Base-by-base conservation (phyloP, 2,797 vertebrate genomes). In the Fistularia tabacaria region DNA sequence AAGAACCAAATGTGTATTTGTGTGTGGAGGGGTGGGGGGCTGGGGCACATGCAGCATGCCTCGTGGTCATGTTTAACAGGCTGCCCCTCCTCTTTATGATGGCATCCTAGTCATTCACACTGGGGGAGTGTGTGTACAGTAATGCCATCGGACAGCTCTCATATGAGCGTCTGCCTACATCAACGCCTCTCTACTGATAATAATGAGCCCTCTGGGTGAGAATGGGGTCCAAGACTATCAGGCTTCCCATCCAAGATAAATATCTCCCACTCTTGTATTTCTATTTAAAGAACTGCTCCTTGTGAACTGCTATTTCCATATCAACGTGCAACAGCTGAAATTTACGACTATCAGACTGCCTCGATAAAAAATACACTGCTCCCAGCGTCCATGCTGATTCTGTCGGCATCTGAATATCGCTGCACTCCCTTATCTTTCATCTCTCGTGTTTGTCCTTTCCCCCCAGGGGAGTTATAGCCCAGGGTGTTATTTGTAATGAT, bases 131-230 rank as follows among this genome's bases (percentile, higher is more conserved):
- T 80, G 74, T 71, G 73, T 69, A 71, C 72, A 61, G 92, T 95
- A 94, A 97, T 95, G 90, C 85, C 87, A 90, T 90, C 73, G 83
- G 91, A 92, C 90, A 88, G 90, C 85, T 84, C 58, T 62, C 87
- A 90, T 92, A 94, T 93, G 92, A 93, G 89, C 91, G 92, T 92
- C 88, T 85, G 86, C 74, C 82, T 91, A 85, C 90, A 94, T 95
- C 92, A 93, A 57, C 66, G 74, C 86, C 71, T 82, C 77, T 75
- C 58, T 56, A 47, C 70, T 80, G 77, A 88, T 84, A 80, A 78
- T 86, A 86, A 88, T 89, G 85, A 88, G 80, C 85, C 87, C 82
- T 76, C 73, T 73, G 83, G 86, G 85, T 75, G 77, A 76, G 64
- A 79, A 54, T 49, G 40, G 57, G 66, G 71, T 48, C 14, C 54